Conservation (phyloP, 2,113 vertebrate genomes). For the Pituophis catenifer region DNA sequence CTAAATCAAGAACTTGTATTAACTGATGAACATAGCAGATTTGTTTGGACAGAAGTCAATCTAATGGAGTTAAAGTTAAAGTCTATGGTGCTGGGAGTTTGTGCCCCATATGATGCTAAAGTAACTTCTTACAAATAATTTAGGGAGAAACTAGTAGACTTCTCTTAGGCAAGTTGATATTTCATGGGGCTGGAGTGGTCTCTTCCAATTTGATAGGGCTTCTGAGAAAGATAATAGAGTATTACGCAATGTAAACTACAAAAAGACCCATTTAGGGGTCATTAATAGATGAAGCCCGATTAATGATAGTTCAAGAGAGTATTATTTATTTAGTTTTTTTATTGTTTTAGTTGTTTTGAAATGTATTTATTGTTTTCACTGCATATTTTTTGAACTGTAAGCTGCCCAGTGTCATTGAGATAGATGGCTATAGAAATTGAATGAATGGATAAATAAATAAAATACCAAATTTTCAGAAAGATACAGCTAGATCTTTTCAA, state of each 20-base stretch:
- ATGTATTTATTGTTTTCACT: background rate
- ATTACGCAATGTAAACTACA: background rate
- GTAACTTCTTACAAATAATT: background rate
- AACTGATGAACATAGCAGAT: background rate
- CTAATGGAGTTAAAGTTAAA: background rate
- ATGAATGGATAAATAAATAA: background rate
- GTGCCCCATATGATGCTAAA: background rate
- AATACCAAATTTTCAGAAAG: background rate
- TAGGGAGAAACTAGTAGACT: background rate
- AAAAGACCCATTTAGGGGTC: background rate
- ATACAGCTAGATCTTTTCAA: background rate
- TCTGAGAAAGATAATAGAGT: background rate
- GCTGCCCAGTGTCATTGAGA: background rate
- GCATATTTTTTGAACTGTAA: background rate
- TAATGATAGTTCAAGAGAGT: too few species aligned
- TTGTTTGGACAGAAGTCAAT: background rate
- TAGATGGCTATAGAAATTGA: background rate
- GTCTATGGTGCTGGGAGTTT: background rate
- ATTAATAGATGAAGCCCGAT: background rate
- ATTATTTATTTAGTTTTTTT: background rate
- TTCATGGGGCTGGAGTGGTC: background rate
- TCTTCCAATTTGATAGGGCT: background rate
- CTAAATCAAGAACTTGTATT: background rate
- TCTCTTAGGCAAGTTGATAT: background rate
- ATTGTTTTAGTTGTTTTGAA: background rate